Base-by-base conservation (phyloP, 2,888 invertebrate genomes). In the Noctuana brunneofusca region DNA sequence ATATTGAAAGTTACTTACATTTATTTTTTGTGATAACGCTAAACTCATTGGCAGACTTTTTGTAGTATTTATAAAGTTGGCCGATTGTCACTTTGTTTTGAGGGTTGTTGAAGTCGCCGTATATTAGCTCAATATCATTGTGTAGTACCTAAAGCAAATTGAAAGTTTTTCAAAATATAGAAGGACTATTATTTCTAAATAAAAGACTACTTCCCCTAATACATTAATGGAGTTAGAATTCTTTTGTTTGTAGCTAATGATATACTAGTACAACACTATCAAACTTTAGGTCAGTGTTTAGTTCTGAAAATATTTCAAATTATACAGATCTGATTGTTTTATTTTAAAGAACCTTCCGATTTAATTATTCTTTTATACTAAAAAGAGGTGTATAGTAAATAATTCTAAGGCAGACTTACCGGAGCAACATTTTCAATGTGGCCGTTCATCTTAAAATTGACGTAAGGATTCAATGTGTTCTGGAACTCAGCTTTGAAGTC, bases 371-470 rank as follows among this genome's bases (percentile, higher is more conserved):
- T n/a, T n/a, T n/a, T n/a, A n/a, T n/a, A n/a, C n/a, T 4, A 24
- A 24, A 24, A 24, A 24, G 5, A 24, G 9, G 9, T 32, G 12
- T 9, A 38, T 4, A n/a, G n/a, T 3, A 38, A 4, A 2, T 1
- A 12, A 14, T 20, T 46, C 3, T 20, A 46, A 20, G 20, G 1
- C 38, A 49, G 53, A 83, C 85, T 85, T 75, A 92, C 92, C 56
- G 79, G 74, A 43, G 80, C 77, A 11, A 75, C 80, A 50, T 78
- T 79, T 66, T 92, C 87, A 64, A 88, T 81, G 60, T 94, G 93
- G 71, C 93, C 94, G 38, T 93, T 90, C 3, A 94, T 27, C 59
- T 91, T 92, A 78, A 95, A 93, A 70, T 94, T 94, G 46, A 92
- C 75, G 49, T 87, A 86, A 0, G 94, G 94, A 71, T 94, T 94